Base-by-base conservation (phyloP, 2,797 vertebrate genomes). In the Gallinago solitaria region DNA sequence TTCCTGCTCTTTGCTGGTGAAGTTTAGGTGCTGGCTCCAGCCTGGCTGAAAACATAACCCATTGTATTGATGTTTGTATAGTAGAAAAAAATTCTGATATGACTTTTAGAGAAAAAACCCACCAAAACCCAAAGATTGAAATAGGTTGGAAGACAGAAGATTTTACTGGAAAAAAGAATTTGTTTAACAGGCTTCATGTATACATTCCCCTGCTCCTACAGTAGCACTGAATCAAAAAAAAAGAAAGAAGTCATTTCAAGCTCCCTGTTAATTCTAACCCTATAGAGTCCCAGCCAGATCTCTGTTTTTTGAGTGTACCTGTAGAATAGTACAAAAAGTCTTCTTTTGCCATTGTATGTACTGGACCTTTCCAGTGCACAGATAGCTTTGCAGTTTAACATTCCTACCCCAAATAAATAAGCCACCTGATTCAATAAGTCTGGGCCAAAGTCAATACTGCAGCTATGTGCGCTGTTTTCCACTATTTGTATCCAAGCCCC, bases 21-120 rank as follows among this genome's bases (percentile, higher is more conserved):
- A 33, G 16, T 35, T 78, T 19, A 67, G 39, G 30, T 41, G 63
- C 54, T 63, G 81, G 12, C 7, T 73, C 37, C 71, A 89, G 91
- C 35, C 39, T 81, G 60, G 48, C 25, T 83, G 76, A 47, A 91
- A 91, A 63, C 9, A n/a, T 2, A 91, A 24, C 18, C 6, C 28
- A 30, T 11, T 74, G 8, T 20, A 51, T 2, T 51, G 47, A 76
- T 59, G 24, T 30, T 21, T 75, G 11, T 53, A 18, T 1, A 61
- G 21, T 11, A 6, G 90, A 94, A 91, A 64, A 18, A 30, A 5
- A 1, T 47, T 24, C 51, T 85, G 30, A 54, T 15, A 77, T 1
- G 4, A 80, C 32, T 87, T 77, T 12, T 4, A 54, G n/a, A 5
- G 8, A 54, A 53, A 51, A 63, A 37, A 2, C 0, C 3, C 2